Conservation (phyloP, 2,888 invertebrate genomes). For the Polietes domitor region DNA sequence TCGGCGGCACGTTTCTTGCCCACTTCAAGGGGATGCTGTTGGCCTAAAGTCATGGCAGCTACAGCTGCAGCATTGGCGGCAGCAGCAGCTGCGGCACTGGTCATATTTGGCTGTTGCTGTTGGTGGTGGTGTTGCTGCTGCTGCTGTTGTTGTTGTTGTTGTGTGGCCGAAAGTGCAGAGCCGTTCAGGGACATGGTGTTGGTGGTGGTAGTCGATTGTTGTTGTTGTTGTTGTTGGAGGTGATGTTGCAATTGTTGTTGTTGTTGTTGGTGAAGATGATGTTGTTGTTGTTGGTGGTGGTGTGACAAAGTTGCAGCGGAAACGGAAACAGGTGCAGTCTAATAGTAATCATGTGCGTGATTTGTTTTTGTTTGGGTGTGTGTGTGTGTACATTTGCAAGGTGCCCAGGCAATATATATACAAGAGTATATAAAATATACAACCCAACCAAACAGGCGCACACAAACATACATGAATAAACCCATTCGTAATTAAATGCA, state of each 20-base stretch:
- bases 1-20: slow-evolving; percentile 97
- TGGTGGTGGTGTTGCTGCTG: slow-evolving; percentile 69
- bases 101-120: slow-evolving; percentile 79
- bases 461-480: slow-evolving; percentile 25
- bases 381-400: slow-evolving; percentile 45
- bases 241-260: slow-evolving; percentile 81
- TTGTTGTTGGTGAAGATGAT: slow-evolving; percentile 68
- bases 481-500: slow-evolving; percentile 49
- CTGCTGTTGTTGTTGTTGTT: slow-evolving; percentile 67
- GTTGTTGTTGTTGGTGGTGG: slow-evolving; percentile 76
- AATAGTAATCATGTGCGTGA: slow-evolving; percentile 58
- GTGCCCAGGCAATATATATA: too few relatives aligned
- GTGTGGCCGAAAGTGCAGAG: slow-evolving; percentile 71
- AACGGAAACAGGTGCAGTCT: slow-evolving; percentile 79
- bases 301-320: slow-evolving; percentile 79
- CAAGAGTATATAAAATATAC: slow-evolving; percentile 48
- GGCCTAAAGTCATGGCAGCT: slow-evolving; percentile 74
- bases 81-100: slow-evolving; percentile 82
- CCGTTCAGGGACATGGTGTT: slow-evolving; percentile 73
- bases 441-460: slow-evolving; percentile 26
- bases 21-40: slow-evolving; percentile 86
- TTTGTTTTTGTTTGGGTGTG: slow-evolving; percentile 30
- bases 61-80: slow-evolving; percentile 84
- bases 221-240: slow-evolving; percentile 72
- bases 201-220: slow-evolving; percentile 81